phyloP scores from a whole-genome alignment of 2,113 vertebrate species.

The Fukomys damarensis region DNA sequence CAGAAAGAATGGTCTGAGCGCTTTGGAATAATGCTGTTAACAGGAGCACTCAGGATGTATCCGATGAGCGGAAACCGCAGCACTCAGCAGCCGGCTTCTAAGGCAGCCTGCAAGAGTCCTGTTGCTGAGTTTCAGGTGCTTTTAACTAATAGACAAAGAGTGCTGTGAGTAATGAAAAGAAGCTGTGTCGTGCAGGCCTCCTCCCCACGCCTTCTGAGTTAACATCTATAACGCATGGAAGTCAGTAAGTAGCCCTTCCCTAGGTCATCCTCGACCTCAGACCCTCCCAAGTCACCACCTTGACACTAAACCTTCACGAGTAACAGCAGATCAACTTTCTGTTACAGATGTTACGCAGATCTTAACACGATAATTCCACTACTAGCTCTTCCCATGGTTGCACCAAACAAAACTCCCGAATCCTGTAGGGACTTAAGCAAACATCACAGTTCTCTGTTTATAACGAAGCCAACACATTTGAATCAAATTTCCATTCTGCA shows the following conservation, averaged over 20 bases:
- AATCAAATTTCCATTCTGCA: conserved; percentile 55
- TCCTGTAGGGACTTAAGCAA: neutral
- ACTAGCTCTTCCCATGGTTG: neutral
- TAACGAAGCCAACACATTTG: conserved; percentile 43
- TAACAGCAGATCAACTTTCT: neutral
- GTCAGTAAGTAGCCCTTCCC: neutral
- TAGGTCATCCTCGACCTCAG: neutral
- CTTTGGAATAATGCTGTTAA: neutral
- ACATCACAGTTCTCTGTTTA: neutral
- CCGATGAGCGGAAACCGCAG: neutral
- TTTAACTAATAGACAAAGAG: neutral
- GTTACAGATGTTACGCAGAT: neutral
- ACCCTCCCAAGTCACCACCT: neutral
- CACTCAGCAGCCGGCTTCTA: neutral
- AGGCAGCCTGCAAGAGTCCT: neutral
- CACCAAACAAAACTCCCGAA: neutral
- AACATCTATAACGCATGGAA: neutral
- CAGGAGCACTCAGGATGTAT: neutral
- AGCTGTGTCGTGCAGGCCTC: neutral
- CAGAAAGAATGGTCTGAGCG: neutral
- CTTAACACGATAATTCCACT: neutral
- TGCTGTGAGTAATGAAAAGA: neutral
- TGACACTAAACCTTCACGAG: neutral
- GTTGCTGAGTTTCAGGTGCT: fast-evolving
- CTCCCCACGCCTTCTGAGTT: neutral